These are phyloP conservation scores for Volucella inflata DNA, from an alignment of 2,888 invertebrate species.

Conservation along the genomic window DNA sequence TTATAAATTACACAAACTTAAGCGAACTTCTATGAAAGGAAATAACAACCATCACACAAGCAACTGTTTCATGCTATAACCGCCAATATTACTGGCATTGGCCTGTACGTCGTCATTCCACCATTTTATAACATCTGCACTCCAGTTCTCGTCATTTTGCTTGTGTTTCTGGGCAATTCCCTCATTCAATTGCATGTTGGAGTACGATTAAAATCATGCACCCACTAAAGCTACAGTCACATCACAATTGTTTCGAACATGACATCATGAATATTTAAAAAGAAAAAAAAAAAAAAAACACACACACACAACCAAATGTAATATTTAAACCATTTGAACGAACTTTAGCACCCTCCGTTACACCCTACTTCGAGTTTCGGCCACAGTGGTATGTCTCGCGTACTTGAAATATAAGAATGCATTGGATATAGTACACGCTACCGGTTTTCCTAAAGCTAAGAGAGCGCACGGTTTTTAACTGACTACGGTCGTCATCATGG, in stretches of 20 bases:
- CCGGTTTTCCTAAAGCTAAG: not conserved
- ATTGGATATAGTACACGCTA: constrained; percentile 29
- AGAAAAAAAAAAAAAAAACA: constrained; percentile 1
- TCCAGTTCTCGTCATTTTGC: constrained; percentile 12
- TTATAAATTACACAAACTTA: constrained; percentile 60
- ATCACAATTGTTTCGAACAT: constrained; percentile 65
- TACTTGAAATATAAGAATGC: constrained; percentile 8
- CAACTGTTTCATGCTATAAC: constrained; percentile 31
- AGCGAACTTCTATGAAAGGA: constrained; percentile 51
- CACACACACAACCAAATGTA: not conserved
- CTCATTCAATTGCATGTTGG: constrained; percentile 68
- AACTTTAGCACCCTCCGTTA: constrained; percentile 14
- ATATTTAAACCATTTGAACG: not conserved
- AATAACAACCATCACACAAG: constrained; percentile 56
- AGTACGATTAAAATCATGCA: constrained; percentile 70
- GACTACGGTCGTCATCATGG: constrained; percentile 16
- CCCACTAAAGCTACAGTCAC: constrained; percentile 54
- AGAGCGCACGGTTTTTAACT: constrained; percentile 21
- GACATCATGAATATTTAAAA: constrained; percentile 59
- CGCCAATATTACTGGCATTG: constrained; percentile 11
- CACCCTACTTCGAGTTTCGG: constrained; percentile 19
- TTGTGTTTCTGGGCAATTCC: constrained; percentile 12
- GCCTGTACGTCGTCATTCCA: not conserved
- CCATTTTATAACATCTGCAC: constrained; percentile 28
- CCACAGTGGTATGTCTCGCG: not conserved